Evolutionary conservation across 2,888 invertebrate species (phyloP).

Genomic region (Scaptomyza polygonia): DNA sequence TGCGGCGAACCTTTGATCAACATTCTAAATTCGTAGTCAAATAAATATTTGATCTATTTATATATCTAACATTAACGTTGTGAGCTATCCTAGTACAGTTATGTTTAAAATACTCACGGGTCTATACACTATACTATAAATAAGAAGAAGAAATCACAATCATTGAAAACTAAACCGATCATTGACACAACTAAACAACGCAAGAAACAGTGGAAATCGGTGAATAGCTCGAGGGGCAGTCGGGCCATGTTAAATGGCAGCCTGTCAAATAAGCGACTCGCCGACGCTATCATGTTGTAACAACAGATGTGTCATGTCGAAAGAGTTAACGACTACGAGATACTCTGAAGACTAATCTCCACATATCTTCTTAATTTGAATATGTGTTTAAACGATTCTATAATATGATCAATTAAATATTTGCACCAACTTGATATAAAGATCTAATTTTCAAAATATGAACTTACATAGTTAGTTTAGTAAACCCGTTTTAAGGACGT

Average conservation of each 20-base stretch:
- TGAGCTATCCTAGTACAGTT: not conserved
- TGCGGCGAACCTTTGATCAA: no score
- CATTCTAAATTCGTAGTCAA: no score
- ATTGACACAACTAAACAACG: slow-evolving; percentile 3
- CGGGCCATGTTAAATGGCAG: slow-evolving; percentile 45
- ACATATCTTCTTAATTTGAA: no score
- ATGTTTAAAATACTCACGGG: slow-evolving; percentile 7
- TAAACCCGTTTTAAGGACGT: not conserved
- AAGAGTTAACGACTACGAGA: not conserved
- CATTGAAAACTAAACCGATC: slow-evolving; percentile 9
- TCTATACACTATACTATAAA: slow-evolving; percentile 39
- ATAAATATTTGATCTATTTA: not conserved
- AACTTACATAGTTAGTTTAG: no score
- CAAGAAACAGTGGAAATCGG: not conserved
- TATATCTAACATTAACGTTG: not conserved
- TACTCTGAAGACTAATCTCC: not conserved
- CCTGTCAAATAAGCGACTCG: slow-evolving; percentile 21
- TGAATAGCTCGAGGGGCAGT: slow-evolving; percentile 36
- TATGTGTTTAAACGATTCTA: no score
- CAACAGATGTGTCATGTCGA: slow-evolving; percentile 33
- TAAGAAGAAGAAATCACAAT: slow-evolving; percentile 14
- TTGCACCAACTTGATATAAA: no score
- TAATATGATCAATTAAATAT: no score
- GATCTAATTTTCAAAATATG: no score
- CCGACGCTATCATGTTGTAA: slow-evolving; percentile 3